These are phyloP conservation scores for Andinoacara biseriatus DNA, from an alignment of 2,113 vertebrate genomes.

Conservation along the genomic window DNA sequence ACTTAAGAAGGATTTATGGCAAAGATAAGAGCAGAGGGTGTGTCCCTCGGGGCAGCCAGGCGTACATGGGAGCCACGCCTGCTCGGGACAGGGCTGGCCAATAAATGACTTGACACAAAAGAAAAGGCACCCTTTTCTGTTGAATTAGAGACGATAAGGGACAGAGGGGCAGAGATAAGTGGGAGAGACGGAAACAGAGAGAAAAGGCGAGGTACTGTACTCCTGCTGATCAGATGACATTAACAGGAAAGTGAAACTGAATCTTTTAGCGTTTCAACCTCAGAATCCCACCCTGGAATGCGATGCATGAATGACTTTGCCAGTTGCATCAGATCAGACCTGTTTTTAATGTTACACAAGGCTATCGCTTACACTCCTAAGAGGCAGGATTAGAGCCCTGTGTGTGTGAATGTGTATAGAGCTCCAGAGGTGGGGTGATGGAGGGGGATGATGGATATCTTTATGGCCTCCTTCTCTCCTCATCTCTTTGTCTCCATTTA, in stretches of 20 bases:
- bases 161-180: slow-evolving; percentile 54
- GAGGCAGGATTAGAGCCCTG: slow-evolving; percentile 74
- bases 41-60: slow-evolving; percentile 59
- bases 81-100: slow-evolving; percentile 21
- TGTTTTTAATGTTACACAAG: slow-evolving; percentile 75
- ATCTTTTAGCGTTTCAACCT: slow-evolving; percentile 60
- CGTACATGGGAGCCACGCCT: slow-evolving; percentile 58
- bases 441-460: slow-evolving; percentile 71
- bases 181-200: slow-evolving; percentile 32
- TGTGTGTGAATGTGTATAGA: slow-evolving; percentile 40
- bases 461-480: slow-evolving; percentile 70
- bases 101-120: slow-evolving; percentile 46
- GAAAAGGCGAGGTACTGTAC: slow-evolving; percentile 45
- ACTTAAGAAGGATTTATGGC: slow-evolving; percentile 79
- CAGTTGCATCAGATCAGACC: slow-evolving; percentile 73
- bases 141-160: slow-evolving; percentile 64
- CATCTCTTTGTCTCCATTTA: slow-evolving; percentile 71
- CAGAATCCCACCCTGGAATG: slow-evolving; percentile 69
- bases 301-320: slow-evolving; percentile 64
- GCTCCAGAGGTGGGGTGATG: slow-evolving; percentile 44
- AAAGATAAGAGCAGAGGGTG: slow-evolving; percentile 76
- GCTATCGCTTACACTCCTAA: slow-evolving; percentile 78
- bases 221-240: slow-evolving; percentile 65
- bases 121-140: slow-evolving; percentile 62
- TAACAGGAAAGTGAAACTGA: slow-evolving; percentile 65